phyloP scores from a whole-genome alignment of 2,888 invertebrate species.

The Diadromus collaris region DNA sequence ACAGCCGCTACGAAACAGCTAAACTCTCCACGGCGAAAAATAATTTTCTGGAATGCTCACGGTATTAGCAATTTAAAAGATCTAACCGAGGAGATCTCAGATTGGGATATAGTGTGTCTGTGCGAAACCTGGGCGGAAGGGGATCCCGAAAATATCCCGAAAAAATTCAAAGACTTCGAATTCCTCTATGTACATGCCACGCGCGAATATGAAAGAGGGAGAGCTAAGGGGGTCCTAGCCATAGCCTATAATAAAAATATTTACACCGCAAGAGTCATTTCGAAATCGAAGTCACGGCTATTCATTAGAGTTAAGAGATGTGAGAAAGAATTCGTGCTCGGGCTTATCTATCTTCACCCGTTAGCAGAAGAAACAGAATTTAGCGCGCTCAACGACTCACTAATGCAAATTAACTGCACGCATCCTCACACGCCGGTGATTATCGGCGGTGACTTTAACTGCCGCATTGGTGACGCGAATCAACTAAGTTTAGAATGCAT shows the following conservation, averaged over 20 bases:
- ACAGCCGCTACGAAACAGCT: not conserved
- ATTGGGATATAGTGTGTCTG: conserved; percentile 5
- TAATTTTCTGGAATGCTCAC: conserved; percentile 19
- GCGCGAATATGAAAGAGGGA: not conserved
- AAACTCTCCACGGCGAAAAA: not conserved
- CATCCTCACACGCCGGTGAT: conserved; percentile 3
- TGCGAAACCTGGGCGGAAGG: conserved; percentile 20
- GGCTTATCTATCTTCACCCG: conserved; percentile 1
- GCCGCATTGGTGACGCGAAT: conserved; percentile 17
- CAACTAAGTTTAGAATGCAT: not conserved
- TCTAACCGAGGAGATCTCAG: conserved; percentile 1
- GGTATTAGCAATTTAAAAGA: conserved; percentile 11
- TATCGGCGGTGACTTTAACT: conserved; percentile 35
- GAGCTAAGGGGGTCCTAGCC: conserved; percentile 5
- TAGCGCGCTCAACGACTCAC: not conserved
- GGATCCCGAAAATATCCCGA: not conserved
- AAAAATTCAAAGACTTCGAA: too few relatives aligned
- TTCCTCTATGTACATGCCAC: not conserved
- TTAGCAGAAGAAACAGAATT: not conserved
- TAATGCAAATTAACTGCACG: not conserved
- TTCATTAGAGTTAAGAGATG: not conserved
- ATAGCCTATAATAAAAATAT: not conserved
- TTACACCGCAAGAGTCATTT: not conserved
- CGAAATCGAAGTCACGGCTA: not conserved
- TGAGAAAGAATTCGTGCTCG: not conserved